These are phyloP conservation scores for Metopia argyrocephala DNA, from an alignment of 2,888 invertebrate species.

Conservation along the genomic window DNA sequence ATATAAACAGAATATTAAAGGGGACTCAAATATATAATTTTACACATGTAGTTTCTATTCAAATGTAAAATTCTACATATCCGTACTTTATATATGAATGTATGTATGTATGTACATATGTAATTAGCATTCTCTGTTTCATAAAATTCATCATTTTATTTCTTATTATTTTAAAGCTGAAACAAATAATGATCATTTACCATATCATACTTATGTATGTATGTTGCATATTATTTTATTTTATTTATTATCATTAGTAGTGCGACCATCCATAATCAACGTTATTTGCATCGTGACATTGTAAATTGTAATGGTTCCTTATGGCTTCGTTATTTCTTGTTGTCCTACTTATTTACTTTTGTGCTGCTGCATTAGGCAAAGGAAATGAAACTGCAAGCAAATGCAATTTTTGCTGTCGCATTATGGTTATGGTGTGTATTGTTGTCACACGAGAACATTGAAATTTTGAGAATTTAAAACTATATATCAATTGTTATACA, in stretches of 20 bases:
- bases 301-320: conserved; percentile 17
- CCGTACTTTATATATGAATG: conserved; percentile 4
- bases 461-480: conserved; percentile 48
- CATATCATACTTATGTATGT: too few relatives aligned
- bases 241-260: too few relatives aligned
- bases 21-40: too few relatives aligned
- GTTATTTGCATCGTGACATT: not conserved
- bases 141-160: conserved; percentile 11
- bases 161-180: too few relatives aligned
- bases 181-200: too few relatives aligned
- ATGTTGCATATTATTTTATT: too few relatives aligned
- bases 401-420: conserved; percentile 55
- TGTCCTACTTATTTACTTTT: not conserved
- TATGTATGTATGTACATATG: too few relatives aligned
- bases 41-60: too few relatives aligned
- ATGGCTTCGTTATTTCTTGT: conserved; percentile 12
- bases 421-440: conserved; percentile 40
- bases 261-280: too few relatives aligned
- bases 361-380: not conserved
- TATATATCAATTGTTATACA: conserved; percentile 65
- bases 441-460: conserved; percentile 36
- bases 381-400: conserved; percentile 17
- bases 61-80: not conserved
- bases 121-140: conserved; percentile 51
- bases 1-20: too few relatives aligned